Evolutionary conservation across 1,140 invertebrate species (phyloP).

Genomic region (Lepidurus couesii): DNA sequence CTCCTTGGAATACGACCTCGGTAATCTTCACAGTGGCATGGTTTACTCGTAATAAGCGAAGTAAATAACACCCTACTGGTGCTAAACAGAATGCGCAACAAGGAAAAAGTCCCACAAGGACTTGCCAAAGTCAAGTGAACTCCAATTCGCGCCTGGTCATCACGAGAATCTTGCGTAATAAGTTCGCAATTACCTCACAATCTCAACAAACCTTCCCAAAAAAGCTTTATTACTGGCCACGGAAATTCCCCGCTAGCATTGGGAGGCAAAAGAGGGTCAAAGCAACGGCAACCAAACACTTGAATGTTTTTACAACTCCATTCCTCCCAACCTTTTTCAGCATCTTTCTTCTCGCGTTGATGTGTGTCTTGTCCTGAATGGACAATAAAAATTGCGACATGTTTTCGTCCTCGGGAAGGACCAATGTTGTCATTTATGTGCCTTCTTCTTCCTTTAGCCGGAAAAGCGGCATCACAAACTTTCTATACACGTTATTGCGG

Average conservation of each 20-base stretch:
- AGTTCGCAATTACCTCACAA: not conserved
- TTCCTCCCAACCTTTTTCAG: not conserved
- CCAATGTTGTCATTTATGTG: no score
- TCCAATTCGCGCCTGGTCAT: conserved; percentile 1
- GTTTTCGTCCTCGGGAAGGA: no score
- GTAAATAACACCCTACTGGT: not conserved
- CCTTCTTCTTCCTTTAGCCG: no score
- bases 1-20: conserved; percentile 6
- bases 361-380: not conserved
- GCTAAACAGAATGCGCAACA: not conserved
- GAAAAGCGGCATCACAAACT: no score
- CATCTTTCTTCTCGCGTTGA: not conserved
- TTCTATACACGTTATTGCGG: no score
- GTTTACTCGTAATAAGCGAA: not conserved
- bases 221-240: not conserved
- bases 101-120: not conserved
- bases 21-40: not conserved
- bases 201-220: not conserved
- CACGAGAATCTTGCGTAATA: not conserved
- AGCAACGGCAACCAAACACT: not conserved
- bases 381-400: no score
- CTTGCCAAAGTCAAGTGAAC: conserved; percentile 1
- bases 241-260: not conserved
- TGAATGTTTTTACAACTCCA: not conserved
- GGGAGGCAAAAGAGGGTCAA: not conserved